These are phyloP conservation scores for Magallana angulata DNA, from an alignment of 1,140 invertebrate genomes.

Conservation along the genomic window DNA sequence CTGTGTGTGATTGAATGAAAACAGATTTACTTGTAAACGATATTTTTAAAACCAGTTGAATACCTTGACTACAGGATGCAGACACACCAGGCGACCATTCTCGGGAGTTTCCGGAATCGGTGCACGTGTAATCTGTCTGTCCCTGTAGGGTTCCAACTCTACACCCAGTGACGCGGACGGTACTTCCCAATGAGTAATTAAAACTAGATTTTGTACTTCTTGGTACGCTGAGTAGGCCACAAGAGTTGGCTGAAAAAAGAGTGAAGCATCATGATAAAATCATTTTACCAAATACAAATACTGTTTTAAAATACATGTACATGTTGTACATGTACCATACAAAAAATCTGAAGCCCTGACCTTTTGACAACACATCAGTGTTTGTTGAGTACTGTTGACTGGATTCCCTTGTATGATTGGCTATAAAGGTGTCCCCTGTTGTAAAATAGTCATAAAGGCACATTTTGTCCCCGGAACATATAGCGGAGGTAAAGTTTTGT, in stretches of 20 bases:
- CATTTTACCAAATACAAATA: no score
- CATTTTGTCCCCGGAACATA: neutral
- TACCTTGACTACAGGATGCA: conserved; percentile 51
- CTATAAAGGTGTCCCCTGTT: neutral
- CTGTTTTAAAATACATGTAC: no score
- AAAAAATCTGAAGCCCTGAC: neutral
- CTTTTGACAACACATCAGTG: neutral
- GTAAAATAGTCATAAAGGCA: conserved; percentile 2
- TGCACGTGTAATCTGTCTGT: conserved; percentile 56
- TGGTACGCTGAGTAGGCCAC: conserved; percentile 62
- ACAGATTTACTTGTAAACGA: no score
- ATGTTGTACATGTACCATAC: no score
- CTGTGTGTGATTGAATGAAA: no score
- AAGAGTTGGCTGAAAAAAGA: conserved; percentile 49
- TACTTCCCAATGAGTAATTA: conserved; percentile 59
- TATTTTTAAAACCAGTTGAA: no score
- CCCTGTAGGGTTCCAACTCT: conserved; percentile 44
- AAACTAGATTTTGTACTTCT: conserved; percentile 51
- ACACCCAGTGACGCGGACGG: conserved; percentile 58
- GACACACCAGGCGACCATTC: conserved; percentile 53
- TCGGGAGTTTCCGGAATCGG: conserved; percentile 6
- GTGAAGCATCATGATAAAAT: no score
- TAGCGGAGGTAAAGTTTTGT: neutral
- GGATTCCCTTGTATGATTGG: neutral
- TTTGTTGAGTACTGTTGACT: neutral